A percentile compares a stretch with the other conserved stretches of the same genome.
Evolutionary conservation across 2,888 invertebrate genomes (phyloP).

Genomic region (Girardia tigrina): DNA sequence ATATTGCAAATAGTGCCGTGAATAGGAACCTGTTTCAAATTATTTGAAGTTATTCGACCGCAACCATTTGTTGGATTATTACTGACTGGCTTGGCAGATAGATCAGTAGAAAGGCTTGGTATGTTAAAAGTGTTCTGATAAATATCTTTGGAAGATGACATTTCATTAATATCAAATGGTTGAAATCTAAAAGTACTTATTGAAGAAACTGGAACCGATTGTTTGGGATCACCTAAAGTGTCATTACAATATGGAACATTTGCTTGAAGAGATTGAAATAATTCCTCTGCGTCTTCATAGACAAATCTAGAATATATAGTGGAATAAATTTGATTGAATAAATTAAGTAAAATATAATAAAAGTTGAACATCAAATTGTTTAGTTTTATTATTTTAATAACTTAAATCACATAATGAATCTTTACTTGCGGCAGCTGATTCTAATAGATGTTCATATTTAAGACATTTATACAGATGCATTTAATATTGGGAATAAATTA

Average conservation of each 20-base stretch:
- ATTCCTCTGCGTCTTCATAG: background rate
- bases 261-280: background rate
- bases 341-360: no score
- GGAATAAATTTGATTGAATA: no score
- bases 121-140: slow-evolving; percentile 13
- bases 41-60: background rate
- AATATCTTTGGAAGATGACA: background rate
- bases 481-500: no score
- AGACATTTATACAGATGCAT: no score
- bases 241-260: background rate
- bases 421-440: no score
- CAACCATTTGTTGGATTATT: background rate
- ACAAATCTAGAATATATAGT: background rate
- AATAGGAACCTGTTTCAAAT: background rate
- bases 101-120: background rate
- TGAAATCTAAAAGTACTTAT: slow-evolving; percentile 2
- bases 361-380: no score
- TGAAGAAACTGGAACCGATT: background rate
- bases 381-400: no score
- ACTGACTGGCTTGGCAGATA: background rate
- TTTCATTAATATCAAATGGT: slow-evolving; percentile 2
- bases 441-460: no score
- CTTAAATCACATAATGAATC: no score
- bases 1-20: background rate
- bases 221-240: background rate